phyloP scores from a whole-genome alignment of 2,113 vertebrate genomes.

The Geococcyx californianus region DNA sequence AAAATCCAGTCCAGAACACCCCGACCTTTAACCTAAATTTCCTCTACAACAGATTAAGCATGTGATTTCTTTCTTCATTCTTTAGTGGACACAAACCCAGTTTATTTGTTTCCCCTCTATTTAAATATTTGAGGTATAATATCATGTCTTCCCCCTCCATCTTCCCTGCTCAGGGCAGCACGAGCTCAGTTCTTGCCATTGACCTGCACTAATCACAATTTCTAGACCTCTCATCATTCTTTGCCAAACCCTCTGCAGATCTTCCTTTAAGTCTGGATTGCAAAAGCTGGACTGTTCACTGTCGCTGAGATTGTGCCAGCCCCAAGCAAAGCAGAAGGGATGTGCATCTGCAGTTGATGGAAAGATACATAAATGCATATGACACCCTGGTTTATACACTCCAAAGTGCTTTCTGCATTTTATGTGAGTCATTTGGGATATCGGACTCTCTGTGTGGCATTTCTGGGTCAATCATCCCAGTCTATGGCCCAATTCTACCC shows the following conservation, averaged over 20 bases:
- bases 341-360: fast-evolving
- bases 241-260: not conserved
- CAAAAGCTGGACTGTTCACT: not conserved
- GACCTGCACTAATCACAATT: not conserved
- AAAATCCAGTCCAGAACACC: not conserved
- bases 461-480: not conserved
- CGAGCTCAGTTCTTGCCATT: not conserved
- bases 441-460: not conserved
- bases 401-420: not conserved
- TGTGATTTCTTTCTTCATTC: not conserved
- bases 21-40: not conserved
- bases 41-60: not conserved
- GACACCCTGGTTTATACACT: not conserved
- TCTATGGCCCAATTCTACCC: not conserved
- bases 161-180: not conserved
- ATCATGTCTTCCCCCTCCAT: not conserved
- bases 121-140: not conserved
- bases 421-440: fast-evolving
- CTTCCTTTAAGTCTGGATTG: not conserved
- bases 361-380: fast-evolving
- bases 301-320: not conserved
- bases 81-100: not conserved
- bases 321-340: not conserved
- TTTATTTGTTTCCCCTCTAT: not conserved
- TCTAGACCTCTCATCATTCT: not conserved